Evolutionary conservation across 2,113 vertebrate species (phyloP).

Genomic region (Notothenia rossii): DNA sequence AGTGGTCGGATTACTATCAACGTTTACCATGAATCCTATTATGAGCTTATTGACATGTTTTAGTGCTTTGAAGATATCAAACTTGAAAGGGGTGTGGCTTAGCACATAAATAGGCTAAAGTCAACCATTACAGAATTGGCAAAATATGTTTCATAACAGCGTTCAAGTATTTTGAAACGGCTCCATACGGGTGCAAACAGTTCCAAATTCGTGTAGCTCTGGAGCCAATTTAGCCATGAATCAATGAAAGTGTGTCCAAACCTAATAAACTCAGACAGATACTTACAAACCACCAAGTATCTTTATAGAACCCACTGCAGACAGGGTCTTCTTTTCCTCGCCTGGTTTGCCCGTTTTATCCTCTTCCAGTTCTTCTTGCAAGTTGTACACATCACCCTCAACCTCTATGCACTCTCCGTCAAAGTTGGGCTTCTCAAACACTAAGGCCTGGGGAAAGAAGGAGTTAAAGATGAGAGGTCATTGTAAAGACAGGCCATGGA

Average conservation of each 20-base stretch:
- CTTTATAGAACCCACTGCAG: constrained; percentile 91
- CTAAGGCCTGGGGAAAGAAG: constrained; percentile 81
- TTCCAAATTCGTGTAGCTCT: not conserved
- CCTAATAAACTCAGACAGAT: not conserved
- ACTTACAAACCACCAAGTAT: constrained; percentile 94
- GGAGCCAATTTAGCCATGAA: not conserved
- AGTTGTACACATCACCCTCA: constrained; percentile 82
- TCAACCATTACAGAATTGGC: too few species aligned
- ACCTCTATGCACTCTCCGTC: constrained; percentile 88
- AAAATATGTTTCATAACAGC: too few species aligned
- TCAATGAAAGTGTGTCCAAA: not conserved
- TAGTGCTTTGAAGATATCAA: too few species aligned
- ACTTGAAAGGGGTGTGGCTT: too few species aligned
- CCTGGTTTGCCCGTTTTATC: constrained; percentile 2
- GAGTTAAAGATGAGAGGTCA: not conserved
- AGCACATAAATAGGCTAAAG: too few species aligned
- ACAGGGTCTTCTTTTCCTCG: constrained; percentile 59
- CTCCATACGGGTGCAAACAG: not conserved
- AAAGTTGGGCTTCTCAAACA: constrained; percentile 94
- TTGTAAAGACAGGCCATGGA: not conserved
- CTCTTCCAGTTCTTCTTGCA: constrained; percentile 64
- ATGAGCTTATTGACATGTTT: too few species aligned
- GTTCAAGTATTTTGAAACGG: not conserved
- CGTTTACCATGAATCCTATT: too few species aligned
- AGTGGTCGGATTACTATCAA: too few species aligned